Evolutionary conservation across 2,113 vertebrate genomes (phyloP), one percentile per base, ranked within the genome.

Genomic region (Trochalopteron elliotii): DNA sequence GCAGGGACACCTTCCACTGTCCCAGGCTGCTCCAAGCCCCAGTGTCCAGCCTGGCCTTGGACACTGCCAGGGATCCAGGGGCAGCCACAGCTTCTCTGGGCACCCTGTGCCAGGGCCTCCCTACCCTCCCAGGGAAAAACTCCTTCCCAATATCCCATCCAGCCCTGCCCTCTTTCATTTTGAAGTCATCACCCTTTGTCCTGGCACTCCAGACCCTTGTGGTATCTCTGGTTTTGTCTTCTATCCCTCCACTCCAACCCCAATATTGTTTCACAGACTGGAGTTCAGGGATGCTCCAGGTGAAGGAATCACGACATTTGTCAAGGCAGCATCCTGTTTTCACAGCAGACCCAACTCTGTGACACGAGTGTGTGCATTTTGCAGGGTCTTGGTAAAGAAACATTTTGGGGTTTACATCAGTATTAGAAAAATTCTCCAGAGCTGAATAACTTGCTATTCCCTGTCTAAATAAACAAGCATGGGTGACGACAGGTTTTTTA

Each of bases 391-490:
- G 40, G 23, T 45, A 47, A 3, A 42, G 44, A 49, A 72, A 59
- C 5, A 9, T 71, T 42, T 74, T 33, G 4, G 15, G 9, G 16
- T 68, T 91, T 76, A 57, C 9, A 52, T n/a, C 55, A 72, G 49
- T 4, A 13, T 69, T 25, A 55, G 31, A 82, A 49, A 76, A 59
- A 50, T 27, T 39, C 28, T 81, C 56, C 60, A 81, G 31, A 53
- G 18, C 17, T 82, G 31, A 63, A 67, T 22, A 78, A 80, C 33
- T 40, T 75, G 42, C 18, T 39, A 56, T 89, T 70, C 28, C 33
- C 52, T 92, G 47, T 95, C 94, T 94, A 75, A 97, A 96, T 88
- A 94, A 96, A 94, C 9, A 97, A 95, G 77, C 90, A 70, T 89
- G 56, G 82, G 82, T 86, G 77, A 90, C 93, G 77, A 90, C 93